A percentile compares a stretch with the other conserved stretches of the same genome.
Conservation (phyloP, 2,888 invertebrate species). For the Folsomia manolachei region DNA sequence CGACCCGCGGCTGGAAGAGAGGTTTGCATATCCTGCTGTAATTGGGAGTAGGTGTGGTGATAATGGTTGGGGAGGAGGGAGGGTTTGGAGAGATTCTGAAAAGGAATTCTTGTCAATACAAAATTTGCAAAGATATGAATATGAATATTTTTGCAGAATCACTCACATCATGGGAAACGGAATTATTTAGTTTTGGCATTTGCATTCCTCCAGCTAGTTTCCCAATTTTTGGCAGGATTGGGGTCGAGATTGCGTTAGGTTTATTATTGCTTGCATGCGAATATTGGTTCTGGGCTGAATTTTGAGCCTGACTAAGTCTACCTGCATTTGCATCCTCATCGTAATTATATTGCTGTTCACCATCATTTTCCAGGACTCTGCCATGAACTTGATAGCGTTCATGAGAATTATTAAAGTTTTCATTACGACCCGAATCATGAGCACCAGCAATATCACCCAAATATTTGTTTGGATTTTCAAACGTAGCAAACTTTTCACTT, state of each 20-base stretch:
- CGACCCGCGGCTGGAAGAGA: no score
- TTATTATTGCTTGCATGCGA: no score
- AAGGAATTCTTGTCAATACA: no score
- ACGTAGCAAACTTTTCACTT: background rate
- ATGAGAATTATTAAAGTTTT: background rate
- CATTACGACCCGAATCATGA: background rate
- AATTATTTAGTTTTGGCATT: slow-evolving; percentile 21
- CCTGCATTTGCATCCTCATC: background rate
- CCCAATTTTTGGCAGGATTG: slow-evolving; percentile 30
- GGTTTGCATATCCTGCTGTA: no score
- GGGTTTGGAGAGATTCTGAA: slow-evolving; percentile 12
- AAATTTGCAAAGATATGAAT: background rate
- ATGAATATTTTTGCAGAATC: background rate
- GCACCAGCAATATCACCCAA: background rate
- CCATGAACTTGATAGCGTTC: background rate
- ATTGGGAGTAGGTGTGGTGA: no score
- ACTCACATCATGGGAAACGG: slow-evolving; percentile 36
- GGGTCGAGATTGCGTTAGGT: background rate
- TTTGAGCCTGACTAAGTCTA: background rate
- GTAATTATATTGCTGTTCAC: background rate
- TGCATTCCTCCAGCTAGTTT: background rate
- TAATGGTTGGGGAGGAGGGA: background rate
- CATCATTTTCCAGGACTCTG: background rate
- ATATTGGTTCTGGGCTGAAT: background rate
- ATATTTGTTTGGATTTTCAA: background rate